phyloP scores from a whole-genome alignment of 37 sponge, comb jelly and placozoan genomes.

The Theonella swinhoei region DNA sequence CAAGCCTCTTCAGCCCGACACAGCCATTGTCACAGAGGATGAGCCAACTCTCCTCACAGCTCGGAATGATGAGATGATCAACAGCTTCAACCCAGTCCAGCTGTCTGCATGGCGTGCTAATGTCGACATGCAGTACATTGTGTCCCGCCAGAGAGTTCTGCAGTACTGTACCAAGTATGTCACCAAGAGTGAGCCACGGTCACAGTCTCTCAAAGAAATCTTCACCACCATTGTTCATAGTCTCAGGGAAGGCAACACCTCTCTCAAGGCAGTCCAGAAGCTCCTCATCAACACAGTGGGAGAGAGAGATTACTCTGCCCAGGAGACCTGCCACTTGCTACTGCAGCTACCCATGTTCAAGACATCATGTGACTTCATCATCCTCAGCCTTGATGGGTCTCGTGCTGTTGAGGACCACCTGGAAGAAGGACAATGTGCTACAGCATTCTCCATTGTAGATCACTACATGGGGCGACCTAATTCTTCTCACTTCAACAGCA shows the following conservation, averaged over 20 bases:
- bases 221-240: constrained; percentile 11
- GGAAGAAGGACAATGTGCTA: too few species aligned
- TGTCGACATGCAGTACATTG: too few species aligned
- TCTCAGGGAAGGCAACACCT: constrained; percentile 17
- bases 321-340: constrained; percentile 62
- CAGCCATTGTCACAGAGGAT: not conserved
- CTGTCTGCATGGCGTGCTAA: constrained; percentile 61
- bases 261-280: constrained; percentile 48
- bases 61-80: constrained; percentile 44
- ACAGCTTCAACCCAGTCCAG: constrained; percentile 61
- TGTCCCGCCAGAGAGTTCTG: too few species aligned
- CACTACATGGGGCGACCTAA: too few species aligned
- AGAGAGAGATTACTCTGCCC: too few species aligned
- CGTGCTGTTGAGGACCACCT: constrained; percentile 22
- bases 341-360: too few species aligned
- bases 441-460: constrained; percentile 16
- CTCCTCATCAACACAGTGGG: too few species aligned
- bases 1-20: constrained; percentile 32
- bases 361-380: constrained; percentile 26
- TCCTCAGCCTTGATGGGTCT: constrained; percentile 51
- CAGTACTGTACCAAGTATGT: too few species aligned
- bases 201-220: constrained; percentile 34
- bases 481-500: too few species aligned
- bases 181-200: constrained; percentile 53
- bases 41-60: constrained; percentile 19